Conservation (phyloP, 2,113 vertebrate genomes). For the Lagenorhynchus albirostris region DNA sequence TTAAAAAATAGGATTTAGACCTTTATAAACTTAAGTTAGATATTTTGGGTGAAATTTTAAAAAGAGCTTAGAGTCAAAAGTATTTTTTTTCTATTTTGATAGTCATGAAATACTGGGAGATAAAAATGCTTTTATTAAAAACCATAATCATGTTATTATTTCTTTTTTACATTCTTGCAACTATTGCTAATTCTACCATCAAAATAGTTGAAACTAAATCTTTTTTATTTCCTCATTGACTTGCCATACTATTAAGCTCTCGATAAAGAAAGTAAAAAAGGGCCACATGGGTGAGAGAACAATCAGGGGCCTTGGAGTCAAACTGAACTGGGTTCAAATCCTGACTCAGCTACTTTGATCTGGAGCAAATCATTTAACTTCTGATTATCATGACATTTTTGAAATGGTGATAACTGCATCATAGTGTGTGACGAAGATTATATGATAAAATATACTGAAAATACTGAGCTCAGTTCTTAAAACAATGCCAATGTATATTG, state of each 20-base stretch:
- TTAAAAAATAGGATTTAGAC: neutral
- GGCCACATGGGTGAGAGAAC: neutral
- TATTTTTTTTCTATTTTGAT: neutral
- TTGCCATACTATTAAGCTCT: neutral
- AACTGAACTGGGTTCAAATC: neutral
- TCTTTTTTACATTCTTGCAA: neutral
- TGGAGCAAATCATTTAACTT: neutral
- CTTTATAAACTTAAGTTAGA: neutral
- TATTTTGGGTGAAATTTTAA: neutral
- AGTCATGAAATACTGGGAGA: neutral
- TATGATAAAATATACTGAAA: neutral
- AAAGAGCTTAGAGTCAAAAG: neutral
- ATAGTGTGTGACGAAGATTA: neutral
- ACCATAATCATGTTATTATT: neutral
- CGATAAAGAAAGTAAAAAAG: neutral
- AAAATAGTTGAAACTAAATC: neutral
- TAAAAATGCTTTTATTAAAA: conserved; percentile 12
- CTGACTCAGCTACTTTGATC: neutral
- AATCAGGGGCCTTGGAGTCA: neutral
- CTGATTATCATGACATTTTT: neutral
- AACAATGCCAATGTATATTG: neutral
- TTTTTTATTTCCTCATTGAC: neutral
- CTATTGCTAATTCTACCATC: neutral
- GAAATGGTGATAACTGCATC: neutral
- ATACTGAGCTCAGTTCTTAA: neutral